Evolutionary conservation across 1,140 invertebrate genomes (phyloP).

Genomic region (Augochlora pura): DNA sequence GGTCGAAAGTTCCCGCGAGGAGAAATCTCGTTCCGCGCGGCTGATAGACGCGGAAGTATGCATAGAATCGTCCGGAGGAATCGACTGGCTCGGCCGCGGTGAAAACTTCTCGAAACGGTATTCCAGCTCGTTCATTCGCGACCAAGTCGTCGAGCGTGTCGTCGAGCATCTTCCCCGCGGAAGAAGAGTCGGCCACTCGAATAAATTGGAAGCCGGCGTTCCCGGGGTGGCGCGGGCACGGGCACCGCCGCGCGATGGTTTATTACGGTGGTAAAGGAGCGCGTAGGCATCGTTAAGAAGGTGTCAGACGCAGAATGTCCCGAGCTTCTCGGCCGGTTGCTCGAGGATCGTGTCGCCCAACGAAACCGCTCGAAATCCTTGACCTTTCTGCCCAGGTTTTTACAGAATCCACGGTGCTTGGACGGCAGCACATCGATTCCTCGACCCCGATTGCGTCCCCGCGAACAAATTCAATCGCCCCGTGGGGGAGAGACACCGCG

Average conservation of each 20-base stretch:
- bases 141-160: conserved; percentile 20
- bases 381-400: conserved; percentile 31
- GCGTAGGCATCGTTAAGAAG: conserved; percentile 71
- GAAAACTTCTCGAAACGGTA: conserved; percentile 27
- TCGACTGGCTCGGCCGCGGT: background rate
- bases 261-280: conserved; percentile 46
- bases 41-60: conserved; percentile 45
- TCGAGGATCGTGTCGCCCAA: conserved; percentile 18
- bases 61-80: conserved; percentile 7
- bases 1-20: background rate
- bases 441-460: background rate
- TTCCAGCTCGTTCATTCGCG: conserved; percentile 18
- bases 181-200: conserved; percentile 64
- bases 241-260: conserved; percentile 44
- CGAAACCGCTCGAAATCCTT: conserved; percentile 47
- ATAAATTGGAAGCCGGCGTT: conserved; percentile 76
- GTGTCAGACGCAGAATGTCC: conserved; percentile 72
- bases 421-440: conserved; percentile 6
- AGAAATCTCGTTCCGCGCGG: conserved; percentile 18
- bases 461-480: conserved; percentile 12
- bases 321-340: background rate
- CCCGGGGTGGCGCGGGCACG: conserved; percentile 5
- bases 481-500: background rate
- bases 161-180: conserved; percentile 15
- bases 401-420: background rate